Evolutionary conservation across 2,888 invertebrate species (phyloP), one percentile per base, ranked within the genome.

Genomic region (Apotomis capreana): DNA sequence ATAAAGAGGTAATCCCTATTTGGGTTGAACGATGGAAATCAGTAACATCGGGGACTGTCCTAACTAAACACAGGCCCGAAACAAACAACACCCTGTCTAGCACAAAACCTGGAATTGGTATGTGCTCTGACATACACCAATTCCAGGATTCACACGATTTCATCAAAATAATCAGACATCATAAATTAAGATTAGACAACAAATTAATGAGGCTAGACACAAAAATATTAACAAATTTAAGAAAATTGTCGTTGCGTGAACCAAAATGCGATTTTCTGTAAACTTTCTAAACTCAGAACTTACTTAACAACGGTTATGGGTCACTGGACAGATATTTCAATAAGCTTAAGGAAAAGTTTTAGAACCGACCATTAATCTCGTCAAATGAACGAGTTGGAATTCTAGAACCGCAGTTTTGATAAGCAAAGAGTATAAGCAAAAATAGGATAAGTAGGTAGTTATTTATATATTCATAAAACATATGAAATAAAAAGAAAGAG

Each of bases 1-100:
- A 69, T 63, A 69, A 69, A 69, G 62, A 69, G 62, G 15, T 69
- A 69, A 63, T 57, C 57, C 63, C 10, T 69, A 51, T 63, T 69
- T 69, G 62, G 69, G 69, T 63, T 26, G 57, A 59, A 15, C 69
- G 46, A 62, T 51, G 69, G 55, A 63, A 63, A 63, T 69, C 69
- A 63, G 69, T 57, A 63, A 51, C 57, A 69, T 40, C 46, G 46
- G 69, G 69, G 62, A 46, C 46, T 62, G 57, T 69, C 69, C 69
- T 69, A 69, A 69, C 69, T 63, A 69, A 69, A 69, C 69, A 69
- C 49, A 65, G 37, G 26, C 10, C 49, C 62, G 40, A 58, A 57
- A 69, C 51, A 57, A 69, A 69, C 69, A 69, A 69, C 46, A 37
- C n/a, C 62, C 6, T 44, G 62, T 60, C 26, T 55, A 55, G 44